Base-by-base conservation (phyloP, 2,888 invertebrate genomes). In the Panzeria rudis region DNA sequence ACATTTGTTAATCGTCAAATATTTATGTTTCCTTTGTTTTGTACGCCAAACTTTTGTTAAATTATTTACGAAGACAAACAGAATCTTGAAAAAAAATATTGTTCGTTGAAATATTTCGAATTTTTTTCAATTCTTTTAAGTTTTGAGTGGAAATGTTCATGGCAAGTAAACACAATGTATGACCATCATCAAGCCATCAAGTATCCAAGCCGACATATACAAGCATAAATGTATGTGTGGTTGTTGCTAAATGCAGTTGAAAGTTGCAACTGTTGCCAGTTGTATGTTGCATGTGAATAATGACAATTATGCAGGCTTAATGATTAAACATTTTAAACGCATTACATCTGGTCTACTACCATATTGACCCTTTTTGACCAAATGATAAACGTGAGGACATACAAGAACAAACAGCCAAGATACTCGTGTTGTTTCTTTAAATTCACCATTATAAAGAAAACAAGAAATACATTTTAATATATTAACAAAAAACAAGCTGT, bases 1-100 rank as follows among this genome's bases (percentile, higher is more conserved):
- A 38, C 81, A 73, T 75, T 79, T 59, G 84, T 80, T 81, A 76
- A 76, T 71, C 81, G 54, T 81, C 44, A 56, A 78, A 75, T 85
- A 78, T 82, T 85, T 82, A 85, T 82, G 78, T 85, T 75, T 85
- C 85, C 85, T 85, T 85, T 85, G 78, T 82, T 9, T 62, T 68
- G 38, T 54, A 56, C 47, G 68, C 23, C 29, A 76, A 35, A 44
- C n/a, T 52, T 71, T 68, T 50, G 52, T 47, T 25, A n/a, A 68
- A 68, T 73, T 61, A 61, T 59, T 72, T 72, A 4, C 59, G 25
- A 44, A 62, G 17, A 15, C 17, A n/a, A 32, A 62, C 32, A 32
- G 50, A 54, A 35, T 44, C 52, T 9, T 25, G 5, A 17, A 41
- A 25, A 41, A 69, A 38, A 52, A n/a, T 54, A 41, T 35, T 71